Conservation (phyloP, 2,113 vertebrate species). For the Chelonoidis abingdonii region DNA sequence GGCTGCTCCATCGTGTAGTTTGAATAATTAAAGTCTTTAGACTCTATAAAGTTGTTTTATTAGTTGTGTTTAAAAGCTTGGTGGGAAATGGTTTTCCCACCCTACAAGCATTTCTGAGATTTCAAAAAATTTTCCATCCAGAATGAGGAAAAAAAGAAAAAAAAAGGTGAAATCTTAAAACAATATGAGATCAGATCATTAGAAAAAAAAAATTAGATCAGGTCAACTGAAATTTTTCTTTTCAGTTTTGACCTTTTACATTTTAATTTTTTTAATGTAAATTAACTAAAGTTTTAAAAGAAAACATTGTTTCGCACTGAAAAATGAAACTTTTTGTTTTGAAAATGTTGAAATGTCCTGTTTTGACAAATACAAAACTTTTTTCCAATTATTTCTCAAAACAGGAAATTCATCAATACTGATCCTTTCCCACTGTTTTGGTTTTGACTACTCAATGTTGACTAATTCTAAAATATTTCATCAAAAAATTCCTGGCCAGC, state of each 20-base stretch:
- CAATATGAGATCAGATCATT: too few relatives aligned
- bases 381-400: not conserved
- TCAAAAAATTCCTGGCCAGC: not conserved
- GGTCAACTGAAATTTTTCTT: not conserved
- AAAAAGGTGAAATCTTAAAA: not conserved
- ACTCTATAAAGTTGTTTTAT: not conserved
- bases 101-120: not conserved
- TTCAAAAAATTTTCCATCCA: not conserved
- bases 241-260: not conserved
- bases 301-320: not conserved
- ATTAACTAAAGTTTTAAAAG: not conserved
- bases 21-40: not conserved
- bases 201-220: not conserved
- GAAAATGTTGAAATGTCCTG: not conserved
- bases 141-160: not conserved
- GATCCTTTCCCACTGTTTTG: not conserved
- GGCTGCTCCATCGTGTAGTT: fast-evolving
- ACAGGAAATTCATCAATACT: not conserved
- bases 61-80: not conserved
- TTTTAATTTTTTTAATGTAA: not conserved
- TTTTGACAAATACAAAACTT: not conserved
- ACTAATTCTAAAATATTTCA: not conserved
- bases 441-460: not conserved
- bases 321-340: not conserved
- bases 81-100: not conserved